Conservation (phyloP, 2,113 vertebrate species). For the Spermophilus dauricus region DNA sequence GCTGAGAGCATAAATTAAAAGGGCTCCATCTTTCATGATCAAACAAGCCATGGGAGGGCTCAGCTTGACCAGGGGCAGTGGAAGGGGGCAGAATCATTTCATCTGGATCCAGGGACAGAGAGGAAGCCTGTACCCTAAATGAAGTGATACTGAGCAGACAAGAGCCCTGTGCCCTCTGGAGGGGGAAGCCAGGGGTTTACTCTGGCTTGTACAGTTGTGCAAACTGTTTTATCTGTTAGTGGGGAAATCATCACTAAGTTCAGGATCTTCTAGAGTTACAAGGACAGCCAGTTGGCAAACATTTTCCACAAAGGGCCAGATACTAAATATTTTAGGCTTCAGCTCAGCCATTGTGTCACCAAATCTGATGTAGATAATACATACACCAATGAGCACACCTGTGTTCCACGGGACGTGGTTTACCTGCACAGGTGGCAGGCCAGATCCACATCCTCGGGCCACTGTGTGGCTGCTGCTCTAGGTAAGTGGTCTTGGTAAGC, state of each 20-base stretch:
- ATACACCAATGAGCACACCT: not conserved
- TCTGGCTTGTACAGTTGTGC: not conserved
- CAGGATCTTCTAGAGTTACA: not conserved
- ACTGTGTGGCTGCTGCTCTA: not conserved
- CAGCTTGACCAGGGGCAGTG: not conserved
- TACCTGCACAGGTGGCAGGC: not conserved
- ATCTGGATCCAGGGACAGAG: not conserved
- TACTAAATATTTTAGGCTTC: not conserved
- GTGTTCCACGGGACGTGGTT: not conserved
- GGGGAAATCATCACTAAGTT: not conserved
- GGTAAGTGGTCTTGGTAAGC: not conserved
- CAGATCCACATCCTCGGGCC: not conserved
- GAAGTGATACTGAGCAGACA: not conserved
- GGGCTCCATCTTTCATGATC: not conserved
- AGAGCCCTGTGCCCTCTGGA: not conserved
- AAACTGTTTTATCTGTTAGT: not conserved
- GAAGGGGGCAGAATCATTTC: not conserved
- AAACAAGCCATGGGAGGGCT: not conserved
- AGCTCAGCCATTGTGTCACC: not conserved
- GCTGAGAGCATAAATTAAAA: not conserved
- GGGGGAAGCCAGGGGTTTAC: fast-evolving
- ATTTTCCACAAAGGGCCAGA: not conserved
- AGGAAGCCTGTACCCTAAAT: not conserved
- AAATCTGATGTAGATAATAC: not conserved
- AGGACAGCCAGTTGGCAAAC: not conserved